Conservation (phyloP, 2,797 vertebrate species). For the Sphenopsis melanotis region DNA sequence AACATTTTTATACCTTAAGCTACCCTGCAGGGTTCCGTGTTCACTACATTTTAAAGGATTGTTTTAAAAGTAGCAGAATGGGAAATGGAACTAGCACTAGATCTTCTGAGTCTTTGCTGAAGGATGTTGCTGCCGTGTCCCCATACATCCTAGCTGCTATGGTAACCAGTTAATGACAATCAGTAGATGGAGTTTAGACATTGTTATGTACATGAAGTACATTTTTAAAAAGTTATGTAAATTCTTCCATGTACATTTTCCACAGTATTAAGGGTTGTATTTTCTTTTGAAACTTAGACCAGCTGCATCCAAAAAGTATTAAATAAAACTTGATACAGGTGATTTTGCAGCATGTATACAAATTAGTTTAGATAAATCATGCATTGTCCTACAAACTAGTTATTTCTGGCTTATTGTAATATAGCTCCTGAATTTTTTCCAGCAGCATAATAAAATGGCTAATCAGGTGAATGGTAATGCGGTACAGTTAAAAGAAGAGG, state of each 20-base stretch:
- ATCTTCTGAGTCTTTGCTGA: conserved; percentile 46
- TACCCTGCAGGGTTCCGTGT: conserved; percentile 63
- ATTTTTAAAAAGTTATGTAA: conserved; percentile 47
- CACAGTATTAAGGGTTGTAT: conserved; percentile 63
- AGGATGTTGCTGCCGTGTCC: conserved; percentile 31
- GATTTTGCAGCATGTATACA: conserved; percentile 81
- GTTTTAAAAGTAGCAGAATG: conserved; percentile 58
- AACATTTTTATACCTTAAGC: conserved; percentile 30
- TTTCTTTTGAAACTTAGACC: conserved; percentile 70
- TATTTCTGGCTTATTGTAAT: conserved; percentile 85
- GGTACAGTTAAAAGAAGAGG: conserved; percentile 91
- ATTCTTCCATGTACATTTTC: conserved; percentile 77
- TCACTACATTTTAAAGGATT: conserved; percentile 37
- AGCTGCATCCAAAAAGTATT: conserved; percentile 75
- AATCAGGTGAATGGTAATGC: conserved; percentile 98
- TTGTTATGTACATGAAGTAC: conserved; percentile 76
- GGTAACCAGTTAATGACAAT: conserved; percentile 56
- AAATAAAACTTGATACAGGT: conserved; percentile 71
- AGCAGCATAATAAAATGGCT: conserved; percentile 91
- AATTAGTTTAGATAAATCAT: conserved; percentile 81
- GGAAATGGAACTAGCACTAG: conserved; percentile 57
- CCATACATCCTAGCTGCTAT: conserved; percentile 61
- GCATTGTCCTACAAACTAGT: conserved; percentile 83
- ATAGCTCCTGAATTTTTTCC: conserved; percentile 86
- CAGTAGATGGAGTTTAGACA: conserved; percentile 63